Percentiles rank a stretch among this genome's conserved stretches.
Conservation (phyloP, 1,140 invertebrate species). For the Euura lappo region DNA sequence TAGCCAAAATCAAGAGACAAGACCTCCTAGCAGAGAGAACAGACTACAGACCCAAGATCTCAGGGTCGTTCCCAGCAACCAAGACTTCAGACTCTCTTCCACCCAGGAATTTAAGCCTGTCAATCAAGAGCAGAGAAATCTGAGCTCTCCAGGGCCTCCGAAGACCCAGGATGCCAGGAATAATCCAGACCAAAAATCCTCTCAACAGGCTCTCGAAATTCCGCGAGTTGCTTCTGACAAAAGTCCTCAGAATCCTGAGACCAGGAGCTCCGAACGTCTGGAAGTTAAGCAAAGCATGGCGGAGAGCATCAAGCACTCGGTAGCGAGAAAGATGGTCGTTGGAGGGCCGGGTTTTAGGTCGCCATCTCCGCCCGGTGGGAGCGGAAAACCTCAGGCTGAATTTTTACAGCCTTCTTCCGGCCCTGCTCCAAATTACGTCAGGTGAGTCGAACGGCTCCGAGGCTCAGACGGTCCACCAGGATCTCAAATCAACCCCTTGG, state of each 20-base stretch:
- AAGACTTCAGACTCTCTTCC: slow-evolving; percentile 26
- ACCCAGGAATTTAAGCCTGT: slow-evolving; percentile 35
- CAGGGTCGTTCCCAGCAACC: slow-evolving; percentile 24
- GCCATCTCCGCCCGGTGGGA: slow-evolving; percentile 37
- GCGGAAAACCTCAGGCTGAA: slow-evolving; percentile 55
- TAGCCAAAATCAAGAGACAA: slow-evolving; percentile 12
- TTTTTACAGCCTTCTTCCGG: slow-evolving; percentile 57
- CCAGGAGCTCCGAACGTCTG: slow-evolving; percentile 26
- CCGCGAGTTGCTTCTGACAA: slow-evolving; percentile 21
- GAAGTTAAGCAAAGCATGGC: slow-evolving; percentile 36
- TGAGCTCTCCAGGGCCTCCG: slow-evolving; percentile 28
- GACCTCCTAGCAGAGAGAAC: not conserved
- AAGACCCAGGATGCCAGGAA: slow-evolving; percentile 22
- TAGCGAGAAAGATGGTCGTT: slow-evolving; percentile 53
- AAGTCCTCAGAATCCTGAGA: slow-evolving; percentile 27
- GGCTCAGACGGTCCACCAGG: no score
- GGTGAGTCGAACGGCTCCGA: slow-evolving; percentile 41
- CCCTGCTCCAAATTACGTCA: slow-evolving; percentile 55
- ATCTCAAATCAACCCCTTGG: slow-evolving; percentile 12
- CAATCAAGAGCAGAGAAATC: slow-evolving; percentile 26
- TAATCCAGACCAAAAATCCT: slow-evolving; percentile 28
- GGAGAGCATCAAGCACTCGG: slow-evolving; percentile 44
- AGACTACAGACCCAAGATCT: slow-evolving; percentile 30
- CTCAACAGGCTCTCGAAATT: not conserved
- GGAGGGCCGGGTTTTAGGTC: slow-evolving; percentile 48